phyloP scores from a whole-genome alignment of 2,888 invertebrate genomes.

The Tipula helvola region DNA sequence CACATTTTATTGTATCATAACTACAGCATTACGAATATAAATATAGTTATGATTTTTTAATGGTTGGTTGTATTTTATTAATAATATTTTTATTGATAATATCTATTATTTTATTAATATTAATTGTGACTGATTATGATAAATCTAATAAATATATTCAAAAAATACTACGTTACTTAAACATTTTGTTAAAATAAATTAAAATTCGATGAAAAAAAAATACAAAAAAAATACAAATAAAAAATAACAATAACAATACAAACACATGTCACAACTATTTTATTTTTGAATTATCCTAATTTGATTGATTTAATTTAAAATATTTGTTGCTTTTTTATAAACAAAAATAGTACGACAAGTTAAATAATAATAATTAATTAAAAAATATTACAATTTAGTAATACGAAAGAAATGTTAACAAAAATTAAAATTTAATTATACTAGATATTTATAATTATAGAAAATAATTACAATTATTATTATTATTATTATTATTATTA shows the following conservation, averaged over 20 bases:
- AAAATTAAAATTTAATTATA: background rate
- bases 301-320: background rate
- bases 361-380: background rate
- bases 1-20: conserved; percentile 89
- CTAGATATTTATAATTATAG: background rate
- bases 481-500: background rate
- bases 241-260: background rate
- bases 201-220: background rate
- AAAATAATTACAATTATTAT: background rate
- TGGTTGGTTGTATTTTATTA: conserved; percentile 10
- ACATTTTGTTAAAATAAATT: background rate
- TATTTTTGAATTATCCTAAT: background rate
- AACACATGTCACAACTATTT: background rate
- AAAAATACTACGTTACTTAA: conserved; percentile 4
- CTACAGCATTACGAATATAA: conserved; percentile 20
- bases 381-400: background rate
- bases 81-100: conserved; percentile 9
- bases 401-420: background rate
- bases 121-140: conserved; percentile 11
- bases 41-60: conserved; percentile 8
- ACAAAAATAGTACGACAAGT: background rate
- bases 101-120: background rate
- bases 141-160: conserved; percentile 9
- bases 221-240: background rate
- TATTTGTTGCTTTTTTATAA: background rate